Conservation (phyloP, 2,888 invertebrate genomes). For the Lottia scabra region DNA sequence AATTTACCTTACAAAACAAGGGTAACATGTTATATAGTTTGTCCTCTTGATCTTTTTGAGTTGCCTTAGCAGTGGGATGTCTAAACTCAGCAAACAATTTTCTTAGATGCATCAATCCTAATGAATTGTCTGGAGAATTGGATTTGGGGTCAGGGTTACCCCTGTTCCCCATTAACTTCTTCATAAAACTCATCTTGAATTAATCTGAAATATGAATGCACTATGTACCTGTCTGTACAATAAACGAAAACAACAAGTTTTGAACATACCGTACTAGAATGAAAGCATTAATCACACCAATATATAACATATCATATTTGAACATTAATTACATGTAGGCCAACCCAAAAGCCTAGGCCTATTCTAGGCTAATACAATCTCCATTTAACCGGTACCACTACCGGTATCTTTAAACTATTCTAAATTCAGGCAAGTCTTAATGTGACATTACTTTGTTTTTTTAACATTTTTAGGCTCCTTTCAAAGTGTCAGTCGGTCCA, state of each 20-base stretch:
- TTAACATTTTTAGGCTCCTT: too few species aligned
- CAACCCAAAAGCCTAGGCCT: too few species aligned
- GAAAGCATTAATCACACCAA: too few species aligned
- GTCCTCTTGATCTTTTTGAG: constrained; percentile 76
- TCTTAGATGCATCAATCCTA: constrained; percentile 95
- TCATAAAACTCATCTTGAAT: constrained; percentile 87
- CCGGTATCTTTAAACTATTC: too few species aligned
- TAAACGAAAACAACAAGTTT: neutral
- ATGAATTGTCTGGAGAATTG: constrained; percentile 74
- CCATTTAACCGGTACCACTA: too few species aligned
- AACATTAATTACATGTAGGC: too few species aligned
- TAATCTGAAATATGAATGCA: neutral
- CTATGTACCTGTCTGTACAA: neutral
- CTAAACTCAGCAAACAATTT: constrained; percentile 96
- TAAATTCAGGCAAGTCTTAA: too few species aligned
- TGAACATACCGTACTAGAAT: too few species aligned
- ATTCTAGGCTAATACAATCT: too few species aligned
- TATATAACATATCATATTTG: too few species aligned
- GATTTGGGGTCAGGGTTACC: constrained; percentile 49
- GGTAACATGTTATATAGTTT: constrained; percentile 98
- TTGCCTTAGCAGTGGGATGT: constrained; percentile 78
- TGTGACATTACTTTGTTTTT: too few species aligned
- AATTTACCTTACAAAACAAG: constrained; percentile 91
- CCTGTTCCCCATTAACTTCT: constrained; percentile 82
- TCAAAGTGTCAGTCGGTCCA: too few species aligned